Evolutionary conservation across 2,888 invertebrate genomes (phyloP).

Genomic region (Phlogophora meticulosa): DNA sequence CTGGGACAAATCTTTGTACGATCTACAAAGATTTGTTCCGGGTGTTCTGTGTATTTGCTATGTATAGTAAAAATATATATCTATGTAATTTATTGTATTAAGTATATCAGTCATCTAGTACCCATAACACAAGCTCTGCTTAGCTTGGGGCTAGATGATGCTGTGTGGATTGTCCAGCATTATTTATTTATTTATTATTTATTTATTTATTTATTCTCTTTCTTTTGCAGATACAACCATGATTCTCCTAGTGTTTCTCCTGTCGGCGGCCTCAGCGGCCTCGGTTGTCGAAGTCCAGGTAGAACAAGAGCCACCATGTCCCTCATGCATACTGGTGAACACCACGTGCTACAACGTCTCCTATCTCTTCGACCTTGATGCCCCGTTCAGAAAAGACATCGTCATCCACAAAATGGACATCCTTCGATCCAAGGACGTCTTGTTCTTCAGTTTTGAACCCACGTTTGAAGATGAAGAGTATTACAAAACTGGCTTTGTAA

Average conservation of each 20-base stretch:
- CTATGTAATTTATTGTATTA: too few species aligned
- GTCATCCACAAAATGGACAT: constrained; percentile 82
- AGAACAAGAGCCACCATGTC: constrained; percentile 64
- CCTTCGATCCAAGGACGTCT: constrained; percentile 74
- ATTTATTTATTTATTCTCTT: not conserved
- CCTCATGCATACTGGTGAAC: constrained; percentile 77
- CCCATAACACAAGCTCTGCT: too few species aligned
- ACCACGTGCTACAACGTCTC: constrained; percentile 78
- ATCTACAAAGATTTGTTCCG: too few species aligned
- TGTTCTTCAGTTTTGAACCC: constrained; percentile 85
- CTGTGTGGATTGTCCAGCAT: too few species aligned
- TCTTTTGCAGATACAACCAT: constrained; percentile 71
- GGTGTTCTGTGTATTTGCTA: too few species aligned
- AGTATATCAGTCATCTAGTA: too few species aligned
- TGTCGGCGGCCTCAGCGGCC: constrained; percentile 66
- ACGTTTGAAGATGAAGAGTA: constrained; percentile 80
- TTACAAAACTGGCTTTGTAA: constrained; percentile 82
- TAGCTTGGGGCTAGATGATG: too few species aligned
- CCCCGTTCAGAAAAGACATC: constrained; percentile 78
- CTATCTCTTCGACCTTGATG: constrained; percentile 77
- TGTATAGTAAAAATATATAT: too few species aligned
- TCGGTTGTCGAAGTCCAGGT: constrained; percentile 54
- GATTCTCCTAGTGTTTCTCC: constrained; percentile 69
- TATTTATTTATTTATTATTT: too few species aligned
- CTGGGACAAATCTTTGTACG: too few species aligned